phyloP scores from a whole-genome alignment of 2,113 vertebrate species.

The Cyanoliseus patagonus region DNA sequence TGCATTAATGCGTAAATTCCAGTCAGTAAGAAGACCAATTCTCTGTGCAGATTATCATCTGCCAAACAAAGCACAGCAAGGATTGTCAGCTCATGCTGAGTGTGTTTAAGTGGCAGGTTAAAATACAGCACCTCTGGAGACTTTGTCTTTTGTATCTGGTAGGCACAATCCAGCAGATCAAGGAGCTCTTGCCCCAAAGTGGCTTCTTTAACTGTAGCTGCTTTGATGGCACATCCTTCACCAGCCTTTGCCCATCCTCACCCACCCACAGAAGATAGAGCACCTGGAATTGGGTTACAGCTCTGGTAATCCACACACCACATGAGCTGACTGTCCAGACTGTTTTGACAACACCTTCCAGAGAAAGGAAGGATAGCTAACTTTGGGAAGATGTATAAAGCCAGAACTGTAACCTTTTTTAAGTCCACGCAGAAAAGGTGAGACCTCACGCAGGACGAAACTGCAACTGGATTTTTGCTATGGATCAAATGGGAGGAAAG shows the following conservation, averaged over 20 bases:
- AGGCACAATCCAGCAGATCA: background rate
- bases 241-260: background rate
- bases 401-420: background rate
- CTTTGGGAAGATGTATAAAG: background rate
- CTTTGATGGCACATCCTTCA: background rate
- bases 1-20: background rate
- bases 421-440: background rate
- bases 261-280: background rate
- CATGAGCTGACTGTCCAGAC: background rate
- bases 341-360: background rate
- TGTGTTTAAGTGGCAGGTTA: background rate
- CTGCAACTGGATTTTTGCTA: background rate
- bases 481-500: background rate
- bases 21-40: background rate
- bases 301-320: background rate
- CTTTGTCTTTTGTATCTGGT: background rate
- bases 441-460: background rate
- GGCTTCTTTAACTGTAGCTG: background rate
- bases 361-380: background rate
- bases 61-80: background rate
- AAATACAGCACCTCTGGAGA: background rate
- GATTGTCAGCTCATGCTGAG: background rate
- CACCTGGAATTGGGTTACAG: background rate
- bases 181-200: background rate
- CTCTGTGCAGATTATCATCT: background rate